A percentile compares a stretch with the other conserved stretches of the same genome.
These are phyloP conservation scores for Leptopilina myrica DNA, from an alignment of 2,888 invertebrate genomes.

Conservation along the genomic window DNA sequence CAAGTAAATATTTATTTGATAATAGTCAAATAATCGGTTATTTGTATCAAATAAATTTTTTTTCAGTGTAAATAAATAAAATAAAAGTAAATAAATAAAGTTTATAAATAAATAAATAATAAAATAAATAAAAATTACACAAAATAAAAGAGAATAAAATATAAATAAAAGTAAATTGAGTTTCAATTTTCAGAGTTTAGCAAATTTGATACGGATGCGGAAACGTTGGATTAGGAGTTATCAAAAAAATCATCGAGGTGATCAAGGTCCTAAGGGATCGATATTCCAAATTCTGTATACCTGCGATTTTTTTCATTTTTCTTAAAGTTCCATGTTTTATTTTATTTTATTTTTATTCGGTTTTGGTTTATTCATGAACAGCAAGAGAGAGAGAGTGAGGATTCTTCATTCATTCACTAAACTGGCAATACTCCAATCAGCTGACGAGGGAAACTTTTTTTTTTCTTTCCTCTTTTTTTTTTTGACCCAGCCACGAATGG, in stretches of 20 bases:
- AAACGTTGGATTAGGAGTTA: background rate
- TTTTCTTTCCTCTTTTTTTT: background rate
- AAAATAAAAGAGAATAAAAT: no score
- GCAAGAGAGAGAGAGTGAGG: background rate
- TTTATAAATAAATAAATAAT: no score
- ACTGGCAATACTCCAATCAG: constrained; percentile 33
- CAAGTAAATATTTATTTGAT: no score
- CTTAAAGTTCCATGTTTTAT: background rate
- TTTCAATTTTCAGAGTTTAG: background rate
- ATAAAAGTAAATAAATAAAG: no score
- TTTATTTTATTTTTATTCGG: background rate
- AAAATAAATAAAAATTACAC: no score
- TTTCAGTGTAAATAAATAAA: no score
- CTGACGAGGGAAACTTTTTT: background rate
- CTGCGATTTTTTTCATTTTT: background rate
- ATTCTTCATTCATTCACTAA: constrained; percentile 9
- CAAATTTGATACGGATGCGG: constrained; percentile 25
- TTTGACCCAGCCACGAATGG: constrained; percentile 3
- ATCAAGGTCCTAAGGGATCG: background rate
- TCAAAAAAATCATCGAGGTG: constrained; percentile 5
- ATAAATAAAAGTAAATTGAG: background rate
- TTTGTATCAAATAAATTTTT: no score
- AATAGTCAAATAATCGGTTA: no score
- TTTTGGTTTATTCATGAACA: background rate
- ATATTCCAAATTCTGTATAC: background rate